These are phyloP conservation scores for Synanceia verrucosa DNA, from an alignment of 2,797 vertebrate species.

Conservation along the genomic window DNA sequence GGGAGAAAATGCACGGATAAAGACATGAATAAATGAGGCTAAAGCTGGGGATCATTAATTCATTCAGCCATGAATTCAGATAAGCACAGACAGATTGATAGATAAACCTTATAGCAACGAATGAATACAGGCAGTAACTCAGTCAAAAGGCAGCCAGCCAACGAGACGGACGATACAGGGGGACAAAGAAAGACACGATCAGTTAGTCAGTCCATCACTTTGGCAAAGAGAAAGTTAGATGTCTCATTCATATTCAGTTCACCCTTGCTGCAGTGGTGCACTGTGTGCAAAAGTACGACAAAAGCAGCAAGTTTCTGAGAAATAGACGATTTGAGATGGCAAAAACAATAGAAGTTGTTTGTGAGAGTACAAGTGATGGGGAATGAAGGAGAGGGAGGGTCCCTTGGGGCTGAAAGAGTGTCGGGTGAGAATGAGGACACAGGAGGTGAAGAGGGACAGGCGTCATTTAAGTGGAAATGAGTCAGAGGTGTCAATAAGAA, in stretches of 20 bases:
- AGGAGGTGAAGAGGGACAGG: slow-evolving; percentile 54
- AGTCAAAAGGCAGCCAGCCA: slow-evolving; percentile 45
- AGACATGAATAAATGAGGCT: slow-evolving; percentile 51
- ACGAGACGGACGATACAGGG: slow-evolving; percentile 7
- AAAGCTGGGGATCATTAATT: slow-evolving; percentile 64
- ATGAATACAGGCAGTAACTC: slow-evolving; percentile 36
- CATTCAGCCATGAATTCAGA: slow-evolving; percentile 63
- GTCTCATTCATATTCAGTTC: slow-evolving; percentile 56
- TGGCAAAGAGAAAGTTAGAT: slow-evolving; percentile 41
- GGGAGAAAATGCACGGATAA: slow-evolving; percentile 42
- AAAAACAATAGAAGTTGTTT: slow-evolving; percentile 22
- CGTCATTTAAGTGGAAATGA: slow-evolving; percentile 61
- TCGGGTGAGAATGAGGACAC: slow-evolving; percentile 67
- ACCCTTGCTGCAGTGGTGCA: slow-evolving; percentile 7
- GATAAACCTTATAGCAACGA: slow-evolving; percentile 55
- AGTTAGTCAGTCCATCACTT: slow-evolving; percentile 26
- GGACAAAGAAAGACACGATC: slow-evolving; percentile 34
- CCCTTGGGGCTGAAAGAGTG: slow-evolving; percentile 41
- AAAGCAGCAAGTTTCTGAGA: background rate
- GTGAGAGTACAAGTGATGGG: background rate
- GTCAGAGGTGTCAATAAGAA: slow-evolving; percentile 53
- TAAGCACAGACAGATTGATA: slow-evolving; percentile 61
- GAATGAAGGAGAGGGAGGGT: background rate
- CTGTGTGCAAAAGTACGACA: background rate
- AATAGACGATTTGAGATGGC: slow-evolving; percentile 27